Evolutionary conservation across 1,140 invertebrate species (phyloP).

Genomic region (Drosophila persimilis): DNA sequence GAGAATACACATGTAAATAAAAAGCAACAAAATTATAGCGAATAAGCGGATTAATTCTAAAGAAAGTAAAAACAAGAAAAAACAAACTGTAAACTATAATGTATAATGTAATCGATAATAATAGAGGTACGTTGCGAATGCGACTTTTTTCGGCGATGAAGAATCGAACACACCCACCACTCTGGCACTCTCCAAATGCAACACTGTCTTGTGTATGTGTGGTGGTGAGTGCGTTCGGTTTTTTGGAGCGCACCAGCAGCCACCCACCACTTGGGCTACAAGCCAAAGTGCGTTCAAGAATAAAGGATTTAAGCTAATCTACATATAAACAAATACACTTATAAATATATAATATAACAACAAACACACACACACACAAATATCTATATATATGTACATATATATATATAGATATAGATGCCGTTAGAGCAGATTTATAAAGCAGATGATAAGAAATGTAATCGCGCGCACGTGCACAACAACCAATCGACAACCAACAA

Average conservation of each 20-base stretch:
- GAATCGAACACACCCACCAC: conserved; percentile 35
- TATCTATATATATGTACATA: conserved; percentile 39
- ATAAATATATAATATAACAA: conserved; percentile 43
- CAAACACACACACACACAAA: conserved; percentile 4
- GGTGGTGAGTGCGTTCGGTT: conserved; percentile 35
- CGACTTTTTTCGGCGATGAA: background rate
- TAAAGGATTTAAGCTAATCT: conserved; percentile 37
- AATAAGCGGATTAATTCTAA: conserved; percentile 27
- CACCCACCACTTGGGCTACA: conserved; percentile 57
- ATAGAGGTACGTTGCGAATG: background rate
- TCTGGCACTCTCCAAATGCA: no score
- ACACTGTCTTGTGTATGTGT: background rate
- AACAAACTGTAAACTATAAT: conserved; percentile 20
- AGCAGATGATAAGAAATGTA: conserved; percentile 44
- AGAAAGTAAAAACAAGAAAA: conserved; percentile 11
- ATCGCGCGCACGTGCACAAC: conserved; percentile 39
- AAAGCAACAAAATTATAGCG: conserved; percentile 30
- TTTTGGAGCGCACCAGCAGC: conserved; percentile 5
- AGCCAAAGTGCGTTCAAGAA: conserved; percentile 57
- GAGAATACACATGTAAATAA: conserved; percentile 56
- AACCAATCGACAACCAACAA: conserved; percentile 23
- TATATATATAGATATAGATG: conserved; percentile 31
- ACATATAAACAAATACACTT: conserved; percentile 18
- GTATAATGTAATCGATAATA: conserved; percentile 4
- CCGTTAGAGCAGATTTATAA: conserved; percentile 25